phyloP scores from a whole-genome alignment of 2,888 invertebrate genomes.

The Drosophila neotestacea region DNA sequence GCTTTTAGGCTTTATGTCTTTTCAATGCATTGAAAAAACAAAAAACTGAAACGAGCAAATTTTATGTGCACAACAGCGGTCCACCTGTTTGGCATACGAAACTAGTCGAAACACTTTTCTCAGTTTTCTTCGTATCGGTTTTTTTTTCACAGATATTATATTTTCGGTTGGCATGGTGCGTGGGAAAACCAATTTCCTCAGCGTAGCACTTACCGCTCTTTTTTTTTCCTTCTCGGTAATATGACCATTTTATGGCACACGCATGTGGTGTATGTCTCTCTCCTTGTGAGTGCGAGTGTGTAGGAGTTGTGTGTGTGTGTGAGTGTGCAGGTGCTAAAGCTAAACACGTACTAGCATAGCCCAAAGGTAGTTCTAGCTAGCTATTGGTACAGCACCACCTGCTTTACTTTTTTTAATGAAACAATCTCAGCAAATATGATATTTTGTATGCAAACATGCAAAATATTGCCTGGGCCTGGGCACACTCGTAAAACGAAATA shows the following conservation, averaged over 20 bases:
- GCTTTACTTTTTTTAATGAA: constrained; percentile 73
- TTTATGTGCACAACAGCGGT: constrained; percentile 64
- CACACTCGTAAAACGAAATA: constrained; percentile 71
- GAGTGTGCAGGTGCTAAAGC: constrained; percentile 70
- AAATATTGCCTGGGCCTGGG: constrained; percentile 63
- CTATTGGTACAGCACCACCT: constrained; percentile 23
- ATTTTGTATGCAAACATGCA: constrained; percentile 82
- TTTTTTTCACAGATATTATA: constrained; percentile 52
- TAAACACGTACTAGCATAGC: constrained; percentile 75
- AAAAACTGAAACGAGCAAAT: constrained; percentile 50
- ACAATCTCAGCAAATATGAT: constrained; percentile 80
- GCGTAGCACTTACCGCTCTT: constrained; percentile 55
- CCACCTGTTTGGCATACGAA: constrained; percentile 75
- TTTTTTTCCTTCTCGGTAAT: constrained; percentile 56
- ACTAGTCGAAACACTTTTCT: constrained; percentile 59
- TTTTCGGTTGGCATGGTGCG: constrained; percentile 66
- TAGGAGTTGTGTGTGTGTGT: constrained; percentile 30
- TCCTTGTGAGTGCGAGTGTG: constrained; percentile 17
- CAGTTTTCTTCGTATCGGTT: constrained; percentile 13
- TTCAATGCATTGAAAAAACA: constrained; percentile 57
- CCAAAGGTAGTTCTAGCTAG: constrained; percentile 44
- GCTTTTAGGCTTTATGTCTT: constrained; percentile 66
- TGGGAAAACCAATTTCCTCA: constrained; percentile 76
- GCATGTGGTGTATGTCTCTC: constrained; percentile 60
- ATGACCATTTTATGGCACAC: constrained; percentile 75